Conservation (phyloP, 2,113 vertebrate genomes). For the Beaufortia kweichowensis region DNA sequence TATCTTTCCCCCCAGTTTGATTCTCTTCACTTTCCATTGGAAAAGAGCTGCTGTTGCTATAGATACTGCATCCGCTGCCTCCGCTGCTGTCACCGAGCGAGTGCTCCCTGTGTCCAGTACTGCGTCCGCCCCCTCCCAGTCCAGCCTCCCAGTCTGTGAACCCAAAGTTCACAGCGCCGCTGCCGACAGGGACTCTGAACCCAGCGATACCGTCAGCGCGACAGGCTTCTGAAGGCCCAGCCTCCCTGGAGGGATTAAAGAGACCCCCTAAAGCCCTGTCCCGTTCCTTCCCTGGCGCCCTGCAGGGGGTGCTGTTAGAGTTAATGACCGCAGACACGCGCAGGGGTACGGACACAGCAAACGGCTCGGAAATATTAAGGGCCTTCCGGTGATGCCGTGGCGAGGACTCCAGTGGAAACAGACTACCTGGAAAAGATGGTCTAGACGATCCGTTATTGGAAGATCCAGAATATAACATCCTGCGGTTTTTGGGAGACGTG, state of each 20-base stretch:
- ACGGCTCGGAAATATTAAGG: constrained; percentile 95
- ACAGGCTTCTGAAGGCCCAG: constrained; percentile 47
- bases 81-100: constrained; percentile 46
- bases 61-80: constrained; percentile 43
- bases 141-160: constrained; percentile 48
- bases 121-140: constrained; percentile 49
- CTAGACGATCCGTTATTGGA: constrained; percentile 76
- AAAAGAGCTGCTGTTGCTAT: constrained; percentile 63
- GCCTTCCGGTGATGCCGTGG: constrained; percentile 90
- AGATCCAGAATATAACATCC: constrained; percentile 87
- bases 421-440: constrained; percentile 80
- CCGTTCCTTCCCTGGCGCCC: constrained; percentile 80
- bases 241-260: constrained; percentile 63
- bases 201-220: constrained; percentile 39
- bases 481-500: constrained; percentile 84
- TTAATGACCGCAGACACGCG: constrained; percentile 93
- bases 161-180: constrained; percentile 33
- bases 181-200: constrained; percentile 19
- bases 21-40: constrained; percentile 65
- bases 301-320: constrained; percentile 91
- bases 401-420: constrained; percentile 91
- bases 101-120: constrained; percentile 45
- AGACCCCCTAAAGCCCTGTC: constrained; percentile 69
- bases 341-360: constrained; percentile 89
- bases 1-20: constrained; percentile 59